Evolutionary conservation across 2,888 invertebrate species (phyloP).

Genomic region (Pasiphila rectangulata): DNA sequence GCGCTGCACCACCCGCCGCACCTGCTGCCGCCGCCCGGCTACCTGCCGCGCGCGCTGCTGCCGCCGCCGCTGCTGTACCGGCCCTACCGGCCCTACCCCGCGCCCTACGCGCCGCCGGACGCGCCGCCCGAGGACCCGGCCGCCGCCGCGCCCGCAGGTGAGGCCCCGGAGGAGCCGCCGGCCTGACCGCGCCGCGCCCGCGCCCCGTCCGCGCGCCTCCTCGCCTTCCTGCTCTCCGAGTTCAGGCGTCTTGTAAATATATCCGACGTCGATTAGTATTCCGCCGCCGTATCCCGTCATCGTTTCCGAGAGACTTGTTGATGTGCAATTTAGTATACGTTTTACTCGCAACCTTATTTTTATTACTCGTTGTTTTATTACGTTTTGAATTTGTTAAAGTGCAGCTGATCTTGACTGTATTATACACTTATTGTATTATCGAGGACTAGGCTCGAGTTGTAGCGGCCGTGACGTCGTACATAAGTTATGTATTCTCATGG

Average conservation of each 20-base stretch:
- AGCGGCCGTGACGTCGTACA: constrained; percentile 14
- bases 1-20: constrained; percentile 40
- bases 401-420: constrained; percentile 15
- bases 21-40: constrained; percentile 47
- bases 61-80: constrained; percentile 62
- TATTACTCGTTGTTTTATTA: constrained; percentile 6
- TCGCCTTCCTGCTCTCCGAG: neutral
- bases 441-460: too few relatives aligned
- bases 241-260: constrained; percentile 1
- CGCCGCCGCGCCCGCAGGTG: neutral
- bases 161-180: constrained; percentile 1
- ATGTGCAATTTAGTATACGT: constrained; percentile 17
- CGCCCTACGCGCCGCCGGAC: constrained; percentile 33
- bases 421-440: too few relatives aligned
- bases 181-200: too few relatives aligned
- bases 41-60: constrained; percentile 50
- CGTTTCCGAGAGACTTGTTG: neutral
- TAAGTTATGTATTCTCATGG: constrained; percentile 10
- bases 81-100: constrained; percentile 57
- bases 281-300: neutral
- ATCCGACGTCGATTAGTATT: neutral
- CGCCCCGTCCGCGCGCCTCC: neutral
- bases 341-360: constrained; percentile 2
- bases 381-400: constrained; percentile 4
- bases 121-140: neutral